Evolutionary conservation across 1,140 invertebrate genomes (phyloP), one percentile per base, ranked within the genome.

Genomic region (Nomia melanderi): DNA sequence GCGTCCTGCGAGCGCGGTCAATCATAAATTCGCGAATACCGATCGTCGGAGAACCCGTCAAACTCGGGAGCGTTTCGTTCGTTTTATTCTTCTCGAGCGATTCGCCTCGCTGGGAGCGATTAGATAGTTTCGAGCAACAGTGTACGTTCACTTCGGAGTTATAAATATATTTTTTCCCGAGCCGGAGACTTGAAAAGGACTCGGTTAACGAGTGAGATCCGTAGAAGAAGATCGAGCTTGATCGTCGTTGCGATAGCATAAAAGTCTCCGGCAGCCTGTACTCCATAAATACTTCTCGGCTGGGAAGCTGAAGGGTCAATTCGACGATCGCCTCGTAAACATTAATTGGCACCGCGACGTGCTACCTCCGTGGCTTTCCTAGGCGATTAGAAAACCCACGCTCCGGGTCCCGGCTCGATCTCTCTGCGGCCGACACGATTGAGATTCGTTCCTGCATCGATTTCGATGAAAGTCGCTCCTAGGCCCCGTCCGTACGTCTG

Each of bases 391-490:
- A 36, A n/a, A 59, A 57, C 23, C 17, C 66, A 57, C 17, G 36
- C 23, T 56, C 20, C 14, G 29, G 27, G 27, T 27, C 54, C 17
- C n/a, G 14, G 1, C 11, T 44, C 36, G 23, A 44, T 29, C 27
- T 64, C 27, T 64, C 27, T 70, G 33, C n/a, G n/a, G n/a, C n/a
- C n/a, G n/a, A n/a, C n/a, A n/a, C 56, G 29, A 67, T 71, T 57
- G 47, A 74, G 72, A 71, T 83, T 63, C 44, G 65, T 69, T 76
- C 27, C 33, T 56, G 66, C 66, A 69, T 83, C 71, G 69, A 79
- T 76, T 76, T 71, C 77, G 77, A 82, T 57, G 82, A 83, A 79
- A 79, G 81, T 75, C 60, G 77, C 53, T 74, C 29, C 9, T 44
- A 20, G n/a, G 62, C 29, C 9, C 23, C 20, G n/a, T n/a, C n/a